Conservation (phyloP, 2,888 invertebrate species). For the Eucera pruinosa region DNA sequence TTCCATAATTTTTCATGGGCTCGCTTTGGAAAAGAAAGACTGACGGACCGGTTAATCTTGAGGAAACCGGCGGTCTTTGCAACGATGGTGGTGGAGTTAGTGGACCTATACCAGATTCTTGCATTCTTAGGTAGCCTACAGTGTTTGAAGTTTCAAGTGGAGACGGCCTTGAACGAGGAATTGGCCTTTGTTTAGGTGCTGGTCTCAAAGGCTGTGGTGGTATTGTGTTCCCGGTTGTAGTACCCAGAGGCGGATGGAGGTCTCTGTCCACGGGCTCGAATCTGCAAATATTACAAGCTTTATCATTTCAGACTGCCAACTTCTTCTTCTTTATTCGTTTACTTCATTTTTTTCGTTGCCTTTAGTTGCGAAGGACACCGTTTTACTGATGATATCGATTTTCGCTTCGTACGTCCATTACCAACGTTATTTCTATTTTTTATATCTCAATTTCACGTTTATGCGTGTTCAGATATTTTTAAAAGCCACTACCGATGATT, state of each 20-base stretch:
- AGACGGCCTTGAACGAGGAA: slow-evolving; percentile 80
- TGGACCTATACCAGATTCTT: slow-evolving; percentile 77
- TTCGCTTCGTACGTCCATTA: background rate
- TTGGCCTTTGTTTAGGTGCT: slow-evolving; percentile 85
- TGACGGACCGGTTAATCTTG: slow-evolving; percentile 60
- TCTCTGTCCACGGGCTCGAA: slow-evolving; percentile 82
- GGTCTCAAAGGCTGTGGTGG: slow-evolving; percentile 89
- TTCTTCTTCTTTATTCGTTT: background rate
- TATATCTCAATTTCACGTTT: background rate
- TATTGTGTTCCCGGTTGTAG: slow-evolving; percentile 80
- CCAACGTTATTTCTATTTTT: background rate
- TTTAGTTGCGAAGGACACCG: background rate
- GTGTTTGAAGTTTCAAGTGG: slow-evolving; percentile 77
- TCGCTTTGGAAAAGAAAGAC: slow-evolving; percentile 74
- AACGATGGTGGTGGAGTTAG: slow-evolving; percentile 79
- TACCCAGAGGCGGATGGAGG: slow-evolving; percentile 79
- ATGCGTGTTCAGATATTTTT: background rate
- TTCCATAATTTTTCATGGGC: slow-evolving; percentile 54
- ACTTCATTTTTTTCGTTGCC: background rate
- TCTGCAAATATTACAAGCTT: slow-evolving; percentile 64
- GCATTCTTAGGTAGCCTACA: slow-evolving; percentile 78
- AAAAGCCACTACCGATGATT: background rate
- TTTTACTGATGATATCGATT: background rate
- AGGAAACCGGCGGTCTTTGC: slow-evolving; percentile 51
- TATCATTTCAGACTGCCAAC: background rate